Evolutionary conservation across 2,888 invertebrate species (phyloP).

Genomic region (Aporophyla lueneburgensis): DNA sequence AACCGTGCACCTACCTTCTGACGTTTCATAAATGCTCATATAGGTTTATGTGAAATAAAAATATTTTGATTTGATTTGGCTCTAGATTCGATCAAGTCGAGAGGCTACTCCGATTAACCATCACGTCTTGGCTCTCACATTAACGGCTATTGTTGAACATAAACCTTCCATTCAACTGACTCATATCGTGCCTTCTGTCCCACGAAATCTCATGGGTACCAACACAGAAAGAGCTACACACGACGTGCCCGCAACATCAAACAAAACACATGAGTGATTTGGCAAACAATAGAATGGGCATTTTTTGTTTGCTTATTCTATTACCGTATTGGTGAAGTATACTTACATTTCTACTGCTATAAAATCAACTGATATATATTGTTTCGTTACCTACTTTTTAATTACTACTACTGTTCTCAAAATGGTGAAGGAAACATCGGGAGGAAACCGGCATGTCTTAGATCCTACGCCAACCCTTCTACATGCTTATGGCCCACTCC

Average conservation of each 20-base stretch:
- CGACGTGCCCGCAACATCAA: conserved; percentile 27
- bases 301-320: conserved; percentile 42
- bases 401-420: too few species aligned
- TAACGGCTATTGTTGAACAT: not conserved
- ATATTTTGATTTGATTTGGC: too few species aligned
- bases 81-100: not conserved
- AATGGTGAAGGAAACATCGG: too few species aligned
- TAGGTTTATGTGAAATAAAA: too few species aligned
- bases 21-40: too few species aligned
- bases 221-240: conserved; percentile 12
- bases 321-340: conserved; percentile 29
- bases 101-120: not conserved
- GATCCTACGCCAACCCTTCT: too few species aligned
- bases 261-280: conserved; percentile 41
- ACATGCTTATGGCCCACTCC: too few species aligned
- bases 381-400: not conserved
- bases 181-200: not conserved
- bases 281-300: conserved; percentile 35
- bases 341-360: conserved; percentile 6
- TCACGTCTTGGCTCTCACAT: not conserved
- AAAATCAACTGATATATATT: conserved; percentile 5
- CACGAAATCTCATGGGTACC: conserved; percentile 3
- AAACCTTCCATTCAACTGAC: not conserved
- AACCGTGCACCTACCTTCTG: too few species aligned
- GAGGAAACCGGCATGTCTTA: too few species aligned